Base-by-base conservation (phyloP, 2,113 vertebrate genomes). In the Cettia cetti region DNA sequence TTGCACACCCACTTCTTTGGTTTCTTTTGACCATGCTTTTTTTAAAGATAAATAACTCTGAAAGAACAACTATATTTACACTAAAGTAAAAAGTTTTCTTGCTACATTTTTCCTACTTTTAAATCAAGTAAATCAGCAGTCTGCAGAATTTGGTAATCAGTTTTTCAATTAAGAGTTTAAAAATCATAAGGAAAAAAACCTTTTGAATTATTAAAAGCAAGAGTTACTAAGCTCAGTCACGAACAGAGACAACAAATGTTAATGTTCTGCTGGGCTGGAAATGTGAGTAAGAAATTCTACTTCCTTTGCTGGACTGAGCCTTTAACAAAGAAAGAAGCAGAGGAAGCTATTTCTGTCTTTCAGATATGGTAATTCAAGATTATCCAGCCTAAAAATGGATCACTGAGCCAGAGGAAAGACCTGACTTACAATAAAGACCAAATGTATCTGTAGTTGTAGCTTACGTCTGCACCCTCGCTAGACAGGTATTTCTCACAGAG, bases 1-100 rank as follows among this genome's bases (percentile, higher is more conserved):
- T 98, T 97, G 97, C 97, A 98, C 97, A 96, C 30, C 86, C 94
- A 90, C 82, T 92, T 98, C 97, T 98, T 98, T 98, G 98, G 97
- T 97, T 97, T 96, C 86, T 85, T 65, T 95, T 92, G 86, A 97
- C 95, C 71, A 11, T 37, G 63, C 40, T 20, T 61, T 47, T 60
- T 61, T 40, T 83, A 90, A 57, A 88, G 92, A 94, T 95, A 97
- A 96, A 96, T 76, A 93, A 82, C 92, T 96, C 92, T 93, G 70
- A 54, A 65, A 79, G 74, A 92, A 87, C 23, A 68, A 85, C n/a
- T 75, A 80, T 60, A 94, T 74, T 85, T 93, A 82, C 93, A 92
- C 50, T 77, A 66, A 86, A 78, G 68, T 57, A 61, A 66, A 76
- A 83, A 19, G 33, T 63, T 77, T 81, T 82, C 83, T 90, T 90